phyloP scores from a whole-genome alignment of 2,797 vertebrate species.

The Trachops cirrhosus region DNA sequence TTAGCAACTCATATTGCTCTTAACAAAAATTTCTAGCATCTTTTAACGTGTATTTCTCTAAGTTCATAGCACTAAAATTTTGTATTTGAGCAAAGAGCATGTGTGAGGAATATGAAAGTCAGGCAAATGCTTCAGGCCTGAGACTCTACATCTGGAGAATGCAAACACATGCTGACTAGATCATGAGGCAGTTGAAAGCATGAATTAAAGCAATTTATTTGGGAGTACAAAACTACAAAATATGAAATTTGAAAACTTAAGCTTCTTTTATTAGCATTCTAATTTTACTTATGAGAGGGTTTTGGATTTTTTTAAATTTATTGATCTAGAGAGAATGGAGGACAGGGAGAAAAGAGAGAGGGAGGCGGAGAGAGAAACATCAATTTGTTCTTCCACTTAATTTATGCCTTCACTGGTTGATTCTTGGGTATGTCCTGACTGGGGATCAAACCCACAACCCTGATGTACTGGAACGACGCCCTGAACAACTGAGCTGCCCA shows the following conservation, averaged over 20 bases:
- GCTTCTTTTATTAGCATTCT: not conserved
- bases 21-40: not conserved
- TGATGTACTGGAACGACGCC: not conserved
- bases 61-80: not conserved
- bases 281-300: not conserved
- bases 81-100: not conserved
- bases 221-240: conserved; percentile 2
- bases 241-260: not conserved
- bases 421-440: not conserved
- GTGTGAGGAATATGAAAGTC: not conserved
- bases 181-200: not conserved
- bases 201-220: conserved; percentile 27
- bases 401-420: not conserved
- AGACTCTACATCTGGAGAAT: not conserved
- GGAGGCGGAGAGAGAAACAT: too few relatives aligned
- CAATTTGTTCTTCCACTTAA: not conserved
- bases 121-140: not conserved
- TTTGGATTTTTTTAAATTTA: not conserved
- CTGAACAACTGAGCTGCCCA: not conserved
- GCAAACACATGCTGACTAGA: not conserved
- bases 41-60: not conserved
- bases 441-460: not conserved
- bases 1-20: not conserved
- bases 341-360: too few relatives aligned
- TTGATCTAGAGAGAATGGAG: too few relatives aligned